Base-by-base conservation (phyloP, 1,140 invertebrate genomes). In the Sinonovacula constricta region DNA sequence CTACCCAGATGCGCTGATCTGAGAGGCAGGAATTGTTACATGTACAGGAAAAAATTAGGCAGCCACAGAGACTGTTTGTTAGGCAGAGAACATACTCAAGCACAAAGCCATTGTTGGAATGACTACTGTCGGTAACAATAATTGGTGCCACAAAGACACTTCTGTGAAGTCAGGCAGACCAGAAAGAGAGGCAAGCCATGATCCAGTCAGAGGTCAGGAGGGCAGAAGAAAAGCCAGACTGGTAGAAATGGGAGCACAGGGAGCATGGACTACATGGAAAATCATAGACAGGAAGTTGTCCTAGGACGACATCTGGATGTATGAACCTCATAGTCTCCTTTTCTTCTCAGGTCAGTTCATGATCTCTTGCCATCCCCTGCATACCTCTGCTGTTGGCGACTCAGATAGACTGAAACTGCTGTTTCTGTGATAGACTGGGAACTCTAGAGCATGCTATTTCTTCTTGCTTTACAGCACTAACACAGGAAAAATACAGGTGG, bases 321-420 rank as follows among this genome's bases (percentile, higher is more conserved):
- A 45, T 14, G 39, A 76, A 36, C 49, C 72, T 34, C n/a, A n/a
- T n/a, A n/a, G n/a, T n/a, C n/a, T n/a, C n/a, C n/a, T n/a, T n/a
- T n/a, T n/a, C n/a, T 33, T 45, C n/a, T n/a, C n/a, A n/a, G n/a
- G n/a, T n/a, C n/a, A n/a, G n/a, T n/a, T n/a, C n/a, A n/a, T n/a
- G n/a, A 76, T 28, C 49, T 63, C 12, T 34, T 76, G 22, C 62
- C 60, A 56, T 76, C 63, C 15, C 60, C 72, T 67, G 45, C 28
- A 3, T 67, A 67, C 62, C 0, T 67, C 18, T 66, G 51, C 56
- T n/a, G 72, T 39, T 67, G 53, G n/a, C 49, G 72, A 28, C 70
- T 74, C 34, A 28, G 7, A 28, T 30, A 1, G 31, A 74, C 12
- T 18, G 18, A 28, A 31, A 14, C 26, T 74, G 36, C 53, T 45